A percentile compares a stretch with the other conserved stretches of the same genome.
These are phyloP conservation scores for Ictidomys tridecemlineatus DNA, from an alignment of 2,113 vertebrate species.

Conservation along the genomic window DNA sequence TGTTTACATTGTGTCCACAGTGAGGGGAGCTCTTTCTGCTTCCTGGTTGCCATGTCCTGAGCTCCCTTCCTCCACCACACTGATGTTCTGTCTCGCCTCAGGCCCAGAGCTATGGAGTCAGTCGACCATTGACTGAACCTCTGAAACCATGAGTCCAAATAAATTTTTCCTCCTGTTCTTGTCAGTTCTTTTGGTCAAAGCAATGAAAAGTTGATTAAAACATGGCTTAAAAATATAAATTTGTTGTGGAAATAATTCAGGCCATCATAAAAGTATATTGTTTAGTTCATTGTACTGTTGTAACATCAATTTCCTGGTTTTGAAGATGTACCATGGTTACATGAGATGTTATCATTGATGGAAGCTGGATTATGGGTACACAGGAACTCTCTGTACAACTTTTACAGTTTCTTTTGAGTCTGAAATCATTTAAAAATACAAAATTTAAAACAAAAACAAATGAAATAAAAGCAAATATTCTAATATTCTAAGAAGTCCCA, in stretches of 20 bases:
- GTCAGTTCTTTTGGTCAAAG: too few relatives aligned
- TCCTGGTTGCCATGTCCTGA: too few relatives aligned
- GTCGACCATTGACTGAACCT: too few relatives aligned
- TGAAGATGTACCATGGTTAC: slow-evolving; percentile 17
- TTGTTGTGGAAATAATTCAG: background rate
- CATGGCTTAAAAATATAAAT: background rate
- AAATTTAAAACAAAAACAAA: slow-evolving; percentile 58
- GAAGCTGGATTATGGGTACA: background rate
- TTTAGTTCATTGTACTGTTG: slow-evolving; percentile 20
- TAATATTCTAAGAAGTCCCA: slow-evolving; percentile 48
- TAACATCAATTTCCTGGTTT: slow-evolving; percentile 48
- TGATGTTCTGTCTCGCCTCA: too few relatives aligned
- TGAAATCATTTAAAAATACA: slow-evolving; percentile 56
- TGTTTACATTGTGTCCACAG: too few relatives aligned
- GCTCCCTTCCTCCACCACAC: too few relatives aligned
- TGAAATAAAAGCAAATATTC: slow-evolving; percentile 34
- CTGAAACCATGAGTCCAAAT: too few relatives aligned
- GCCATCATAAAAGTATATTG: background rate
- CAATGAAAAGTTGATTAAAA: too few relatives aligned
- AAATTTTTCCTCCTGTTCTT: too few relatives aligned
- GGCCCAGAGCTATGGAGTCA: too few relatives aligned
- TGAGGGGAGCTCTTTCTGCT: too few relatives aligned
- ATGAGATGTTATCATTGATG: slow-evolving; percentile 29
- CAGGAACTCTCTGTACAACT: background rate
- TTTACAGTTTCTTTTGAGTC: slow-evolving; percentile 21